Percentiles rank a stretch among this genome's conserved stretches.
phyloP scores from a whole-genome alignment of 2,888 invertebrate genomes.

The Panopea generosa region DNA sequence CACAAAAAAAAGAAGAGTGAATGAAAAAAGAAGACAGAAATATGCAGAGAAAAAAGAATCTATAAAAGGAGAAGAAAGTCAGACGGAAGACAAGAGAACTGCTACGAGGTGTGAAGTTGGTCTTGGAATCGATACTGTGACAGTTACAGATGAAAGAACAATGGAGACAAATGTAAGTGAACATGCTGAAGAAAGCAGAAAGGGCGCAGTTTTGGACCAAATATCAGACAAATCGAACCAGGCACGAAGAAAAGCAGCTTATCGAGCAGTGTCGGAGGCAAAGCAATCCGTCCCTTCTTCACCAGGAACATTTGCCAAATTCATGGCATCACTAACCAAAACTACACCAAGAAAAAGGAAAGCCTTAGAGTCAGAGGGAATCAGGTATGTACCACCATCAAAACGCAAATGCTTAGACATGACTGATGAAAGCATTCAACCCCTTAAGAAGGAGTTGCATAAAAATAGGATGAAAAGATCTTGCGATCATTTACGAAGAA shows the following conservation, averaged over 20 bases:
- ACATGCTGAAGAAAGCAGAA: too few species aligned
- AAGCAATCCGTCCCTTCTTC: background rate
- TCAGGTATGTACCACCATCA: background rate
- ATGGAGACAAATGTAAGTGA: too few species aligned
- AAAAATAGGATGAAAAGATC: slow-evolving; percentile 13
- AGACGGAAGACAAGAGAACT: too few species aligned
- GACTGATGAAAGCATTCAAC: background rate
- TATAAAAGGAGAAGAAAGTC: too few species aligned
- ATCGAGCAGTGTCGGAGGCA: too few species aligned
- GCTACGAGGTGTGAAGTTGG: too few species aligned
- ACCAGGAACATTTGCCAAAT: slow-evolving; percentile 1
- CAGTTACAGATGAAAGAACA: too few species aligned
- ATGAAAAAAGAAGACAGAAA: too few species aligned
- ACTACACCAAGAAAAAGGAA: slow-evolving; percentile 12
- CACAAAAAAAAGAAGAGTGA: too few species aligned
- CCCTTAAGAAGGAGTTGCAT: slow-evolving; percentile 1
- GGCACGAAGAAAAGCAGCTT: background rate
- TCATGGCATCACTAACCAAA: background rate
- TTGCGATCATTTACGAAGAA: background rate
- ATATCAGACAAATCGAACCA: slow-evolving; percentile 2
- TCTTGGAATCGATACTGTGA: background rate
- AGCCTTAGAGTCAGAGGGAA: slow-evolving; percentile 1
- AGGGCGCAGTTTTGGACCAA: too few species aligned
- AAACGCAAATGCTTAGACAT: background rate
- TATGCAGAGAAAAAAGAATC: too few species aligned